Base-by-base conservation (phyloP, 2,888 invertebrate genomes). In the Chrysina gloriosa region DNA sequence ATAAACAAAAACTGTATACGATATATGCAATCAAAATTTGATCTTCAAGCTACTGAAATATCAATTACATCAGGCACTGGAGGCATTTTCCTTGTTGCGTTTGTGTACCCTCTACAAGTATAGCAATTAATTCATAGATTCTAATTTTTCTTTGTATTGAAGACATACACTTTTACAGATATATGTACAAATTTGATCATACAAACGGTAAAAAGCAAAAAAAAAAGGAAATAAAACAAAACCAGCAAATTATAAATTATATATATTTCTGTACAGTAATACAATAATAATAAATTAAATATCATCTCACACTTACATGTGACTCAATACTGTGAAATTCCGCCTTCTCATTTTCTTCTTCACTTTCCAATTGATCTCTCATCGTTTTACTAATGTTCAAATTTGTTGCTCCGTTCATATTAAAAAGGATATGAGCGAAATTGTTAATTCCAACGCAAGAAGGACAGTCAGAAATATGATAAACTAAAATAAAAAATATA, bases 361-460 rank as follows among this genome's bases (percentile, higher is more conserved):
- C 69, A 16, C 66, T 67, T 19, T 65, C 27, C 16, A 74, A 63
- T 50, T 76, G 71, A 7, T 69, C 29, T 16, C 67, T 61, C 75
- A 77, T 76, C 1, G 73, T 67, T 6, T 42, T n/a, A 27, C 69
- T 68, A 3, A 75, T 75, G 25, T 67, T 69, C 1, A 69, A 64
- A 5, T 68, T 66, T 7, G 68, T 29, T 25, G 66, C 79, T 54
- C 84, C 85, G 0, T 86, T 86, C 29, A 86, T 84, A 76, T 88
- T 85, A 1, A 87, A 81, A 90, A 91, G 69, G 89, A 84, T 45
- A 88, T 85, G 4, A 89, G 86, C 0, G 89, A 88, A 63, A 90
- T 82, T 16, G 87, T 86, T 72, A 92, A 84, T 85, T 92, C 90
- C 67, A 89, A 81, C 54, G 91, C 87, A 77, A 92, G 86, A 70